phyloP scores from a whole-genome alignment of 2,113 vertebrate species.

The Rhinopithecus roxellana region DNA sequence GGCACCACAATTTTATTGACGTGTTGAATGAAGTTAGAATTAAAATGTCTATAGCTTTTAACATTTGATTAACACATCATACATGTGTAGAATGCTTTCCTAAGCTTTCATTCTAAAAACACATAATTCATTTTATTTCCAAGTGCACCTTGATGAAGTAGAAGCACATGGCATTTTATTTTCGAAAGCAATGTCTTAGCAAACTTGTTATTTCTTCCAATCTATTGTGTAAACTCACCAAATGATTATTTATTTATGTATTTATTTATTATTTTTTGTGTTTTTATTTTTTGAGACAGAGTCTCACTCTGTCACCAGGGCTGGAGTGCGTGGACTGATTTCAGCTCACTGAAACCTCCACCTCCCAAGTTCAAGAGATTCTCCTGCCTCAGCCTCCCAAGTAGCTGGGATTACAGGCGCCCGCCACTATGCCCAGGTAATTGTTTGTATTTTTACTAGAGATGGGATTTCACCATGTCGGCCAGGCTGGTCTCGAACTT shows the following conservation, averaged over 20 bases:
- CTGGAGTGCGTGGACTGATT: too few species aligned
- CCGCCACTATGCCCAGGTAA: too few species aligned
- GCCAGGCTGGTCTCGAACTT: too few species aligned
- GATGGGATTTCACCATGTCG: too few species aligned
- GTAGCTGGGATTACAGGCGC: too few species aligned
- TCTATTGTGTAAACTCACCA: background rate
- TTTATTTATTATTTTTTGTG: too few species aligned
- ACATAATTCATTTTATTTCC: background rate
- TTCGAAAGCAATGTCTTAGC: background rate
- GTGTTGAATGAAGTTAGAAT: background rate
- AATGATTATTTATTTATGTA: background rate
- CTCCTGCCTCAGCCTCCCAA: too few species aligned
- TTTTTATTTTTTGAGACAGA: too few species aligned
- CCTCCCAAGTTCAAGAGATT: too few species aligned
- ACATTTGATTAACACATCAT: background rate
- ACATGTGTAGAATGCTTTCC: background rate
- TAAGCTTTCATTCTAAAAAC: constrained; percentile 1
- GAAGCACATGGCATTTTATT: background rate
- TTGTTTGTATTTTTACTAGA: too few species aligned
- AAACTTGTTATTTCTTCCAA: background rate
- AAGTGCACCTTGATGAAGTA: background rate
- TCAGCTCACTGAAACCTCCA: too few species aligned
- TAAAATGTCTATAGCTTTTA: constrained; percentile 7
- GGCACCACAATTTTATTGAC: background rate
- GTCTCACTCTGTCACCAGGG: too few species aligned